Evolutionary conservation across 2,797 vertebrate genomes (phyloP), one percentile per base, ranked within the genome.

Genomic region (Balearica regulorum): DNA sequence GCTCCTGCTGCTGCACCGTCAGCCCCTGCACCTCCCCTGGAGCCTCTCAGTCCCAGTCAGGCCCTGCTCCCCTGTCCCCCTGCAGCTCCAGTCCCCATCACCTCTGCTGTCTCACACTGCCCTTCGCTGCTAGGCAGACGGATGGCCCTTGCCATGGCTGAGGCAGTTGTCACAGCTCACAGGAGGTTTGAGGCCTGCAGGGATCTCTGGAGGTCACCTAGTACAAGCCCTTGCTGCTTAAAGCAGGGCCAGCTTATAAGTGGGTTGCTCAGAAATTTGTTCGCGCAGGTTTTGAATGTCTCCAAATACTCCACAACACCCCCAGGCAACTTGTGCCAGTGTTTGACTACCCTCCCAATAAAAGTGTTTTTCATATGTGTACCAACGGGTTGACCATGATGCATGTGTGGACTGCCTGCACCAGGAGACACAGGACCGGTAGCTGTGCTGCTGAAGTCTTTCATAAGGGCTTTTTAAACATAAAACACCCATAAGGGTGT

Each of bases 391-490:
- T 66, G 22, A 17, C 7, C 24, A 37, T 37, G 37, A 85, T 33
- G 24, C 37, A 33, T 0, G 0, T 3, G 6, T 0, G 2, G 20
- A 39, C 58, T 75, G 46, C 35, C 55, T 37, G 51, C 18, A 35
- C 26, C 61, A 83, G 44, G 12, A 58, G 7, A 5, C 1, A 3
- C 78, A 61, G 41, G 21, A 31, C 35, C 33, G 28, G 46, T 13
- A 76, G 62, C 46, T 60, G 43, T 1, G 0, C 41, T 87, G 53
- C 35, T 44, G 11, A 33, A 28, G 10, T 31, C 64, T 81, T 81
- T 41, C 37, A 26, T 61, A 51, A 83, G 16, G 39, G 17, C 44
- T 54, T 54, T 65, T 51, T 14, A 61, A 80, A 76, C 16, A 65
- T 10, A 33, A 76, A 71, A 35, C 8, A 33, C 9, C 22, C 35